Conservation (phyloP, 2,113 vertebrate genomes). For the Verasper variegatus region DNA sequence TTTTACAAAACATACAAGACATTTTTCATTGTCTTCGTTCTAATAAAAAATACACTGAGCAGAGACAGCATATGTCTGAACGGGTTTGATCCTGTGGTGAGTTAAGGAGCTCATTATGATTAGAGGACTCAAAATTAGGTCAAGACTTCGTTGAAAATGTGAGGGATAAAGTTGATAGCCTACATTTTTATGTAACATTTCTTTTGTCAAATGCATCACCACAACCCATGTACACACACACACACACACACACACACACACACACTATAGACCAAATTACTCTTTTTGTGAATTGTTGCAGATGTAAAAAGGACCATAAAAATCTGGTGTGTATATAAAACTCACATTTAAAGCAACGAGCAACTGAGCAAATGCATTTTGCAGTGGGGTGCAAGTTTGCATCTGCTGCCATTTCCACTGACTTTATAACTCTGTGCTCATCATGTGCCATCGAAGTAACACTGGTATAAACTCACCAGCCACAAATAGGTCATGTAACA, state of each 20-base stretch:
- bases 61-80: slow-evolving; percentile 2
- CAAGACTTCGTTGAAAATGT: slow-evolving; percentile 50
- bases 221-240: neutral
- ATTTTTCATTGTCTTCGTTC: neutral
- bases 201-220: slow-evolving; percentile 4
- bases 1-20: neutral
- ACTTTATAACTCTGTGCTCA: neutral
- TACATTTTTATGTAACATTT: slow-evolving; percentile 1
- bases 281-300: neutral
- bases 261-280: neutral
- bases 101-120: slow-evolving; percentile 51
- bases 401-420: neutral
- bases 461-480: too few relatives aligned
- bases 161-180: slow-evolving; percentile 34
- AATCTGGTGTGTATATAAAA: neutral
- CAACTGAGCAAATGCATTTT: neutral
- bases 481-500: neutral
- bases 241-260: neutral
- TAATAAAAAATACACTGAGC: neutral
- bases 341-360: neutral
- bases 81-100: slow-evolving; percentile 33
- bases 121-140: slow-evolving; percentile 52
- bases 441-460: neutral
- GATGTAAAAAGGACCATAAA: neutral
- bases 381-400: neutral